Conservation (phyloP, 2,797 vertebrate species). For the Trichosurus vulpecula region DNA sequence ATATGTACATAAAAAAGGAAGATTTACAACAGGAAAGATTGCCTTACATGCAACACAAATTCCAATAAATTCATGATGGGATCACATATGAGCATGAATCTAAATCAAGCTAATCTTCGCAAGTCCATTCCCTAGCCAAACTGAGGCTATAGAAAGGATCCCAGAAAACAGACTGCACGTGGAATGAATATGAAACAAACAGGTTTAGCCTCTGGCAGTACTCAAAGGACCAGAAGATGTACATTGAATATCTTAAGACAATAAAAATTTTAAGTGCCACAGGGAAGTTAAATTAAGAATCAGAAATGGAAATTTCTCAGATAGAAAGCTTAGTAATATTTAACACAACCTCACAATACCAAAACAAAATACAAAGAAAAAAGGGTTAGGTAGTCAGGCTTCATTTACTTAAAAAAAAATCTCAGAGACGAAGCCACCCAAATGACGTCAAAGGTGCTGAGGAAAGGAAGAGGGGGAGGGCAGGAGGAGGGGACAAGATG, state of each 20-base stretch:
- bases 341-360: conserved; percentile 77
- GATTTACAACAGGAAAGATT: conserved; percentile 82
- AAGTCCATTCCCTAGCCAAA: conserved; percentile 70
- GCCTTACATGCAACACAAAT: conserved; percentile 81
- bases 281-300: conserved; percentile 70
- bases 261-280: conserved; percentile 78
- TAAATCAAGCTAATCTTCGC: conserved; percentile 63
- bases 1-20: conserved; percentile 83
- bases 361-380: conserved; percentile 75
- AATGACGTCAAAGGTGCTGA: conserved; percentile 71
- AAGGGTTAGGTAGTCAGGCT: conserved; percentile 70
- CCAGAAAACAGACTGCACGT: conserved; percentile 67
- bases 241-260: conserved; percentile 75
- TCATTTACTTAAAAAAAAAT: conserved; percentile 58
- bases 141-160: conserved; percentile 59
- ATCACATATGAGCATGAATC: conserved; percentile 65
- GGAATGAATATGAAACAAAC: conserved; percentile 75
- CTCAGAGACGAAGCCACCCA: conserved; percentile 70
- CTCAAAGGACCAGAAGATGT: conserved; percentile 61
- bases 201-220: conserved; percentile 60
- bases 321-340: conserved; percentile 77
- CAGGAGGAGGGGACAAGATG: conserved; percentile 53
- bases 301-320: conserved; percentile 65
- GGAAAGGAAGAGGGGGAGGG: conserved; percentile 62
- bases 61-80: conserved; percentile 74